Evolutionary conservation across 1,140 invertebrate species (phyloP).

Genomic region (Tetragonula clypearis): DNA sequence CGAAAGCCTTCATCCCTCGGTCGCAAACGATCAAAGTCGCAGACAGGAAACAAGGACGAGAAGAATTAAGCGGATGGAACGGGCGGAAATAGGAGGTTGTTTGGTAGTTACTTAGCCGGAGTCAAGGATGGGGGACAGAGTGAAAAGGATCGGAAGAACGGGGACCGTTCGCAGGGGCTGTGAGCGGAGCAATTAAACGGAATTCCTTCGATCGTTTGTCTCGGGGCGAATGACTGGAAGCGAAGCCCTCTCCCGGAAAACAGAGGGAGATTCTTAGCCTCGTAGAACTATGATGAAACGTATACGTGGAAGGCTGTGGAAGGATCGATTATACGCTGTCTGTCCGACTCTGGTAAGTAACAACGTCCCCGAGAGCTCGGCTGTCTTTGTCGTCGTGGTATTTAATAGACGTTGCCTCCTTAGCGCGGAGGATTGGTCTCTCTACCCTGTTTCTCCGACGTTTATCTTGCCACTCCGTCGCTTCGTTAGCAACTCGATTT

Average conservation of each 20-base stretch:
- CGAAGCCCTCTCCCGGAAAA: slow-evolving; percentile 27
- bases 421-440: background rate
- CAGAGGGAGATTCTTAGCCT: background rate
- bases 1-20: background rate
- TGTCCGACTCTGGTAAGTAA: background rate
- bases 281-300: slow-evolving; percentile 27
- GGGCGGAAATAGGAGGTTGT: slow-evolving; percentile 37
- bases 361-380: background rate
- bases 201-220: slow-evolving; percentile 59
- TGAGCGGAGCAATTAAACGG: slow-evolving; percentile 54
- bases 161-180: background rate
- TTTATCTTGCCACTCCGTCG: too few species aligned
- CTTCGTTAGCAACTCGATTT: background rate
- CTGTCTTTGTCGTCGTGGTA: background rate
- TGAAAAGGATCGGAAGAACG: slow-evolving; percentile 35
- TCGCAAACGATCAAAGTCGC: background rate
- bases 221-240: slow-evolving; percentile 34
- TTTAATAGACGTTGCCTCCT: background rate
- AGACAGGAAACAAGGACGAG: background rate
- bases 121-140: background rate
- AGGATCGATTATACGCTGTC: slow-evolving; percentile 3
- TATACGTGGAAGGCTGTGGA: background rate
- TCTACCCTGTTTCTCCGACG: background rate
- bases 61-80: background rate
- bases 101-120: slow-evolving; percentile 33